Conservation (phyloP, 2,113 vertebrate genomes). For the Dipodomys stephensi region DNA sequence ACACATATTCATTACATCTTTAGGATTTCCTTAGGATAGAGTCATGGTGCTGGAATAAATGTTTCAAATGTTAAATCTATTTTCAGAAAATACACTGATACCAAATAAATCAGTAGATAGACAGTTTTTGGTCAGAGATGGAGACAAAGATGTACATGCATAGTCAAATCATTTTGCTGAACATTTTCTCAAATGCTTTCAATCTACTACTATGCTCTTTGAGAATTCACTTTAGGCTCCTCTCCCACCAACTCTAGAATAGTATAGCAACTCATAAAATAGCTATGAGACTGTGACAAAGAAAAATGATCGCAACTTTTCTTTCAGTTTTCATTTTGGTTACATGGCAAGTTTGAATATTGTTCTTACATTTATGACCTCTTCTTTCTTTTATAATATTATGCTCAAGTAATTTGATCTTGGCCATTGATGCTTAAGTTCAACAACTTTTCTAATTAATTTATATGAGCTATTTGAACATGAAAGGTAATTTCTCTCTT, state of each 20-base stretch:
- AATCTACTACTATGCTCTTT: not conserved
- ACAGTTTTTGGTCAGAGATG: not conserved
- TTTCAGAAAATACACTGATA: not conserved
- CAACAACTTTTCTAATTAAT: conserved; percentile 46
- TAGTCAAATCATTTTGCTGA: not conserved
- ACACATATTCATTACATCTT: not conserved
- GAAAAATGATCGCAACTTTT: not conserved
- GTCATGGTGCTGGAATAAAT: not conserved
- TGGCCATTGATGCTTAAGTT: not conserved
- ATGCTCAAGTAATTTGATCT: not conserved
- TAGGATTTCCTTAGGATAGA: not conserved
- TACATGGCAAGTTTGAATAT: not conserved
- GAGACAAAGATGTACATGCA: too few species aligned
- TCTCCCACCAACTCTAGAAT: not conserved
- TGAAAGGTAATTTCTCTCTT: not conserved
- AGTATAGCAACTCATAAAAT: not conserved
- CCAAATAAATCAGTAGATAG: not conserved
- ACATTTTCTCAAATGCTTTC: not conserved
- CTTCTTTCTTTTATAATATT: not conserved
- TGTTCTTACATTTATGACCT: not conserved
- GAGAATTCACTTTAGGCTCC: not conserved
- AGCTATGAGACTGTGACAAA: not conserved
- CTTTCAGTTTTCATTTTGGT: conserved; percentile 18
- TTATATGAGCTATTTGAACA: conserved; percentile 38
- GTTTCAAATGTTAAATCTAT: not conserved